phyloP scores from a whole-genome alignment of 2,797 vertebrate genomes.

The Halcyon leucocephala region DNA sequence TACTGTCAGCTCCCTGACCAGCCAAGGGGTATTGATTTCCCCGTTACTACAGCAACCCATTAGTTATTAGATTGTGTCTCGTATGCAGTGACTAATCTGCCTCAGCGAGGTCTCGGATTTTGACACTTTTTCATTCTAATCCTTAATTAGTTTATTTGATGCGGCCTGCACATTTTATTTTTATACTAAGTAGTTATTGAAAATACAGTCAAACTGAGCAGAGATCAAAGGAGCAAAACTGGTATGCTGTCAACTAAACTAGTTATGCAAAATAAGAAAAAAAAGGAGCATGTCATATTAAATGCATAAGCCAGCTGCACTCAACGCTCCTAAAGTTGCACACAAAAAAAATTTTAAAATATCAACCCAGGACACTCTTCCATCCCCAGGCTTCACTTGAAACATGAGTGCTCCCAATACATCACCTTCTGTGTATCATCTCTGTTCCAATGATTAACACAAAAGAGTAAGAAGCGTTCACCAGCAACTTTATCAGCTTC shows the following conservation, averaged over 20 bases:
- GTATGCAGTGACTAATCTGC: slow-evolving; percentile 74
- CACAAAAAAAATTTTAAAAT: background rate
- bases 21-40: slow-evolving; percentile 77
- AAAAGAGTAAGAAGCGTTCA: background rate
- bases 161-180: slow-evolving; percentile 73
- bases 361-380: slow-evolving; percentile 5
- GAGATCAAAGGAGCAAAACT: slow-evolving; percentile 69
- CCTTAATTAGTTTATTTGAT: slow-evolving; percentile 83
- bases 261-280: slow-evolving; percentile 41
- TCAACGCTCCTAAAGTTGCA: background rate
- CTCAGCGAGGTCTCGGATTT: slow-evolving; percentile 72
- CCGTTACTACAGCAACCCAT: slow-evolving; percentile 82
- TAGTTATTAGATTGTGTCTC: slow-evolving; percentile 76
- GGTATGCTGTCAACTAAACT: slow-evolving; percentile 43
- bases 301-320: background rate
- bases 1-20: slow-evolving; percentile 81
- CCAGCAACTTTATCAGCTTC: slow-evolving; percentile 26
- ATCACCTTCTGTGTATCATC: background rate
- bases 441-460: background rate
- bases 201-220: slow-evolving; percentile 62
- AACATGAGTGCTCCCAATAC: background rate
- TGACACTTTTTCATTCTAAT: slow-evolving; percentile 82
- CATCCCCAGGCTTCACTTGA: background rate
- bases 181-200: slow-evolving; percentile 76
- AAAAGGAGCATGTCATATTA: background rate